Evolutionary conservation across 2,113 vertebrate genomes (phyloP).

Genomic region (Rhegmatorhina hoffmannsi): DNA sequence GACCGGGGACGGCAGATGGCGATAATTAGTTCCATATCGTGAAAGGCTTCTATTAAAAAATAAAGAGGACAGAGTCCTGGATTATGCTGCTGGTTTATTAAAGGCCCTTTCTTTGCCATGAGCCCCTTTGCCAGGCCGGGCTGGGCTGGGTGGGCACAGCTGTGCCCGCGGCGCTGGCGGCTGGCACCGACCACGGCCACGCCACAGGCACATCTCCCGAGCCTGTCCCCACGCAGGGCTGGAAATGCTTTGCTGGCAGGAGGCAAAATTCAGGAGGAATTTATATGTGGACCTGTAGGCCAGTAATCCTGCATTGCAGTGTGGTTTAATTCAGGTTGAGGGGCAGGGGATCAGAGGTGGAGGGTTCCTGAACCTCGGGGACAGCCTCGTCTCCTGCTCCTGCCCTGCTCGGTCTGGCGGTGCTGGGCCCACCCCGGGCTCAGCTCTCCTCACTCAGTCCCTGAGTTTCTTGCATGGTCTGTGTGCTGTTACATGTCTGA

Average conservation of each 20-base stretch:
- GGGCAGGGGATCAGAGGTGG: neutral
- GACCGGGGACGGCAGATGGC: slow-evolving; percentile 89
- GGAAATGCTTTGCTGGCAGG: neutral
- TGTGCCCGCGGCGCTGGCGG: accelerated
- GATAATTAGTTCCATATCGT: slow-evolving; percentile 89
- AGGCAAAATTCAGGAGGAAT: neutral
- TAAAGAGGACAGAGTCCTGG: slow-evolving; percentile 33
- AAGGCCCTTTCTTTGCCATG: slow-evolving; percentile 45
- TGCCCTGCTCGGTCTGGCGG: neutral
- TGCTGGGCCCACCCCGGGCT: accelerated
- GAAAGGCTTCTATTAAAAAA: slow-evolving; percentile 67
- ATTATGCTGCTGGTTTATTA: slow-evolving; percentile 65
- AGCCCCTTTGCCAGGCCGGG: neutral
- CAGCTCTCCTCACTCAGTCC: neutral
- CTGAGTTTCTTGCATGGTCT: neutral
- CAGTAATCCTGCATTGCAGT: neutral
- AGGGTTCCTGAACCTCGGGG: neutral
- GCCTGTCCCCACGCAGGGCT: accelerated
- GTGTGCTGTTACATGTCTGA: neutral
- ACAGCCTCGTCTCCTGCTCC: neutral
- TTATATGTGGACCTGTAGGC: neutral
- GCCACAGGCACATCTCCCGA: accelerated
- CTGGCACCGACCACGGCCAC: accelerated
- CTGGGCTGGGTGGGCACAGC: neutral
- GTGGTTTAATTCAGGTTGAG: neutral